These are phyloP conservation scores for Drosophila repletoides DNA, from an alignment of 1,140 invertebrate species.

Conservation along the genomic window DNA sequence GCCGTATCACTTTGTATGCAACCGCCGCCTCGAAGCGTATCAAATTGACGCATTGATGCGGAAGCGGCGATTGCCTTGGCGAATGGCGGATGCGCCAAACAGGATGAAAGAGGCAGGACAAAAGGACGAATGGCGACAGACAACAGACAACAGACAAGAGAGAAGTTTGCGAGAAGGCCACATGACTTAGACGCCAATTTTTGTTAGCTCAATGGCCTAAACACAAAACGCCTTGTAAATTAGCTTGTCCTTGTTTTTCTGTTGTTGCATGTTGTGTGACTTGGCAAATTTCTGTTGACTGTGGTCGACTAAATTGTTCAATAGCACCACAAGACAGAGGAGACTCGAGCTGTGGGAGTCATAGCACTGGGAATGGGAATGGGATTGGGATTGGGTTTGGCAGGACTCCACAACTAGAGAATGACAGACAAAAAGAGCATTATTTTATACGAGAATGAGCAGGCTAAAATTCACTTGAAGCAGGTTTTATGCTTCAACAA, in stretches of 20 bases:
- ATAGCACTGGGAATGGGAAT: not conserved
- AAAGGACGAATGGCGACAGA: not conserved
- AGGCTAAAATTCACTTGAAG: conserved; percentile 79
- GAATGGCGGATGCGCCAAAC: conserved; percentile 48
- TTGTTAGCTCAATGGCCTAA: conserved; percentile 63
- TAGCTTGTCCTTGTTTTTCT: conserved; percentile 54
- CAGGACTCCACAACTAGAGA: conserved; percentile 27
- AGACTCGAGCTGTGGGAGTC: not conserved
- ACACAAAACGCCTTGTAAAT: conserved; percentile 73
- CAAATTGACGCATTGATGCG: conserved; percentile 74
- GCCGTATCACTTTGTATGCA: conserved; percentile 52
- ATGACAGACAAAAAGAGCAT: conserved; percentile 76
- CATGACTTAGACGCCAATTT: conserved; percentile 62
- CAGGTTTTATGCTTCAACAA: conserved; percentile 80
- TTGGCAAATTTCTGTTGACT: conserved; percentile 47
- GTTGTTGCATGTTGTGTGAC: conserved; percentile 50
- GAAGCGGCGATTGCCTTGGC: conserved; percentile 72
- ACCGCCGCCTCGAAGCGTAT: conserved; percentile 34
- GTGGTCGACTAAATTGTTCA: conserved; percentile 57
- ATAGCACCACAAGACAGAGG: conserved; percentile 12
- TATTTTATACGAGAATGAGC: conserved; percentile 79
- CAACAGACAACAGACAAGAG: conserved; percentile 10
- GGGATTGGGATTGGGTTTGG: not conserved
- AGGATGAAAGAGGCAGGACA: conserved; percentile 1
- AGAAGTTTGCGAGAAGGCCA: conserved; percentile 32